phyloP scores from a whole-genome alignment of 2,888 invertebrate genomes.

The Biston stratarius region DNA sequence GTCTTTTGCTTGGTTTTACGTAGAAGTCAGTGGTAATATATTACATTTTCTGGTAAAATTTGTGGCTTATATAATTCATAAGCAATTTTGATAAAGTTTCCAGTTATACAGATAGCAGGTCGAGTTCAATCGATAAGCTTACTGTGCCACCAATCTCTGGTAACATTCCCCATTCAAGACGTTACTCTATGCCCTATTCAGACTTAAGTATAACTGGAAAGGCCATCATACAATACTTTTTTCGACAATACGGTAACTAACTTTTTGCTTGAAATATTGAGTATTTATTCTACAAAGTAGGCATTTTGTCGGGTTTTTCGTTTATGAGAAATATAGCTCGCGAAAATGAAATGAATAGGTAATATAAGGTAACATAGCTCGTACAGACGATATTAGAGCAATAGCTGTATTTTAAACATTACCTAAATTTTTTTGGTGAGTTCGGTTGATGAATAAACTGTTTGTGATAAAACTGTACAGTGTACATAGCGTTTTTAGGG shows the following conservation, averaged over 20 bases:
- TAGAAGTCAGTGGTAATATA: neutral
- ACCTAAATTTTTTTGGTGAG: no score
- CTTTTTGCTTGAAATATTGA: neutral
- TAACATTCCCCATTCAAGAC: slow-evolving; percentile 71
- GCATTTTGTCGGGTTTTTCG: neutral
- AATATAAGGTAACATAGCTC: no score
- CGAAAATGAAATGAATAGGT: no score
- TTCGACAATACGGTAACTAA: neutral
- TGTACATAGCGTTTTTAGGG: no score
- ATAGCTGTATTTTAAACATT: no score
- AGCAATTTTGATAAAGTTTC: slow-evolving; percentile 35
- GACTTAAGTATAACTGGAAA: slow-evolving; percentile 42
- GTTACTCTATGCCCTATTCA: slow-evolving; percentile 45
- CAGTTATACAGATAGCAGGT: slow-evolving; percentile 47
- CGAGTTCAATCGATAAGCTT: slow-evolving; percentile 42
- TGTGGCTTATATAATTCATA: neutral
- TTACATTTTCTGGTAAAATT: neutral
- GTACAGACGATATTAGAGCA: no score
- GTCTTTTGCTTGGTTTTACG: no score
- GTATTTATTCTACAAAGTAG: no score
- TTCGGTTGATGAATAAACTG: no score
- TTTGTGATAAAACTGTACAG: no score
- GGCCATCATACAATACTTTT: slow-evolving; percentile 9
- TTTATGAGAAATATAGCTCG: no score
- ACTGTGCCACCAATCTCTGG: slow-evolving; percentile 62